A percentile compares a stretch with the other conserved stretches of the same genome.
Evolutionary conservation across 2,888 invertebrate species (phyloP).

Genomic region (Drosophila suboccidentalis): DNA sequence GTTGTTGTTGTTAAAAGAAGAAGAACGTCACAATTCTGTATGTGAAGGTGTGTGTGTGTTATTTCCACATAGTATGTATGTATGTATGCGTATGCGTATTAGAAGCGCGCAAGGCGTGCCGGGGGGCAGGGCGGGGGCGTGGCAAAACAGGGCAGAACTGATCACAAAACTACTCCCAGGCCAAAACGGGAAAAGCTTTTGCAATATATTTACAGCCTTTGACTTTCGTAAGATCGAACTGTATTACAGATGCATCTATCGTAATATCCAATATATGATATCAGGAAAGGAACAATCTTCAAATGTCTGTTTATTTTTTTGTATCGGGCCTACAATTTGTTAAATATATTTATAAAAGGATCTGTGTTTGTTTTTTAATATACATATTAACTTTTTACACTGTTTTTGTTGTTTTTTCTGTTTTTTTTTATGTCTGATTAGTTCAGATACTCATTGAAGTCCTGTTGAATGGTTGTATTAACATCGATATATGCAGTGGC

Average conservation of each 20-base stretch:
- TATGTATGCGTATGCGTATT: conserved; percentile 32
- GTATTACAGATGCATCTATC: background rate
- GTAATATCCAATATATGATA: conserved; percentile 5
- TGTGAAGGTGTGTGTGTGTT: conserved; percentile 24
- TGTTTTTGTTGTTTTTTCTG: conserved; percentile 18
- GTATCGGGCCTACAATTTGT: conserved; percentile 17
- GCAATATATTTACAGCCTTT: conserved; percentile 58
- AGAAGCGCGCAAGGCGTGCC: conserved; percentile 41
- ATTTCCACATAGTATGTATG: conserved; percentile 22
- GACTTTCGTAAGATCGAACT: conserved; percentile 4
- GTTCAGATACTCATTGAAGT: conserved; percentile 86
- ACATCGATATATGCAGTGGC: conserved; percentile 81
- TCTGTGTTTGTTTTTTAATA: conserved; percentile 14
- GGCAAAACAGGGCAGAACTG: conserved; percentile 36
- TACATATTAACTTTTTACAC: conserved; percentile 35
- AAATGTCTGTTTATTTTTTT: background rate
- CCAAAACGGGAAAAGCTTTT: conserved; percentile 39
- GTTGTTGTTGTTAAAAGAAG: conserved; percentile 39
- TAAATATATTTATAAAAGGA: conserved; percentile 3
- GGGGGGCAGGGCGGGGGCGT: conserved; percentile 34
- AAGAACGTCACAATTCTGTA: conserved; percentile 54
- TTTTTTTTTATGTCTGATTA: conserved; percentile 57
- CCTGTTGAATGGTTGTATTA: conserved; percentile 82
- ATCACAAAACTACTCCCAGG: conserved; percentile 46
- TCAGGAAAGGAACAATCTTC: background rate